Evolutionary conservation across 1,140 invertebrate species (phyloP).

Genomic region (Hylaeus anthracinus): DNA sequence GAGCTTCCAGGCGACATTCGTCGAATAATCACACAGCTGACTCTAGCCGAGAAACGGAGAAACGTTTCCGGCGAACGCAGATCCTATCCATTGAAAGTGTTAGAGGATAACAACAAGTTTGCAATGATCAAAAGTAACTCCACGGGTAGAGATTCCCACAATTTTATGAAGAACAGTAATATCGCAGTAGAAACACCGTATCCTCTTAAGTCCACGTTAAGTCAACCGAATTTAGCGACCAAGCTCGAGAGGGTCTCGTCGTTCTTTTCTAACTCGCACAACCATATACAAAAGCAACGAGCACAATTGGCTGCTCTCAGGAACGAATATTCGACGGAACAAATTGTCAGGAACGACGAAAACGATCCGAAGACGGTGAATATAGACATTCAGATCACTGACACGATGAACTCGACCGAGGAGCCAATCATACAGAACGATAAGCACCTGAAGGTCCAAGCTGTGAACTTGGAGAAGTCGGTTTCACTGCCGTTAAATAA

Average conservation of each 20-base stretch:
- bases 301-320: conserved; percentile 72
- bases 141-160: conserved; percentile 71
- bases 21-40: conserved; percentile 84
- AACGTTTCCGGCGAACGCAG: conserved; percentile 67
- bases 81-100: conserved; percentile 80
- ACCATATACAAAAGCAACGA: conserved; percentile 83
- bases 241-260: conserved; percentile 81
- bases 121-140: conserved; percentile 79
- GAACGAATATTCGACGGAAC: conserved; percentile 58
- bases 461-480: conserved; percentile 71
- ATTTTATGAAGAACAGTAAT: conserved; percentile 67
- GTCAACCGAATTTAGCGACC: conserved; percentile 79
- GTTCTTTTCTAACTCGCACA: conserved; percentile 85
- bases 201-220: conserved; percentile 78
- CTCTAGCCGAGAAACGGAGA: conserved; percentile 78
- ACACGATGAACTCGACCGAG: conserved; percentile 61
- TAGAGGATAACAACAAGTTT: conserved; percentile 81
- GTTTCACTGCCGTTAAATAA: conserved; percentile 72
- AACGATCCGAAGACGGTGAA: conserved; percentile 78
- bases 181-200: conserved; percentile 68
- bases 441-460: conserved; percentile 68
- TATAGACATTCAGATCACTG: conserved; percentile 78
- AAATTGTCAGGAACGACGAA: conserved; percentile 67
- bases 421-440: conserved; percentile 56
- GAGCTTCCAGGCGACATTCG: conserved; percentile 85